Percentiles rank a stretch among this genome's conserved stretches.
phyloP scores from a whole-genome alignment of 1,140 invertebrate species.

The Antheraea mylitta region DNA sequence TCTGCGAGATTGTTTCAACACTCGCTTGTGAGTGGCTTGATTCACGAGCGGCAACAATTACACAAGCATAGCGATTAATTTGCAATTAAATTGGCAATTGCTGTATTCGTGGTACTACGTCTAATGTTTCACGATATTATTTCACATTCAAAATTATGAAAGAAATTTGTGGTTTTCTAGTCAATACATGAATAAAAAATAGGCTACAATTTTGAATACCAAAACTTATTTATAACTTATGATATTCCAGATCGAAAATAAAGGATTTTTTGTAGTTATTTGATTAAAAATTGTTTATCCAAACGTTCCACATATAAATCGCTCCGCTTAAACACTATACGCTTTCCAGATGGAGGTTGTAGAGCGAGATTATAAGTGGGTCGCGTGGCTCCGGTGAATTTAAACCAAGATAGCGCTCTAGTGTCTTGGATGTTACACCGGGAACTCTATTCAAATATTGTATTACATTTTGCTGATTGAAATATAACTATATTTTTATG shows the following conservation, averaged over 20 bases:
- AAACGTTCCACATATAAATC: background rate
- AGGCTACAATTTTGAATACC: too few species aligned
- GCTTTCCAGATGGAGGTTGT: background rate
- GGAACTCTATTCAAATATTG: background rate
- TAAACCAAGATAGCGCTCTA: slow-evolving; percentile 21
- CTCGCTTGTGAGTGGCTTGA: slow-evolving; percentile 12
- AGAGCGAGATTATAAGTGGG: slow-evolving; percentile 24
- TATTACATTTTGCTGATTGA: background rate
- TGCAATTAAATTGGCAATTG: background rate
- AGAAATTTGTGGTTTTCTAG: background rate
- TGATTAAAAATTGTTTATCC: too few species aligned
- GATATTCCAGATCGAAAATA: too few species aligned
- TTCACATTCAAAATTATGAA: too few species aligned
- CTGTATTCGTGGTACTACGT: too few species aligned
- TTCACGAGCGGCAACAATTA: slow-evolving; percentile 11
- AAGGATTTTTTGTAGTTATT: too few species aligned
- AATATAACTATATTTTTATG: background rate
- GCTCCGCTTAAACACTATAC: background rate
- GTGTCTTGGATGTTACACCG: slow-evolving; percentile 12
- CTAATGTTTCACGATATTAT: too few species aligned
- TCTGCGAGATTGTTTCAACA: slow-evolving; percentile 46
- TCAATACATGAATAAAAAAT: too few species aligned
- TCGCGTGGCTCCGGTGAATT: slow-evolving; percentile 19
- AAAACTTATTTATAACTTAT: too few species aligned
- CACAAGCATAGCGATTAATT: background rate